These are phyloP conservation scores for Synchiropus splendidus DNA, from an alignment of 2,113 vertebrate genomes.

Conservation along the genomic window DNA sequence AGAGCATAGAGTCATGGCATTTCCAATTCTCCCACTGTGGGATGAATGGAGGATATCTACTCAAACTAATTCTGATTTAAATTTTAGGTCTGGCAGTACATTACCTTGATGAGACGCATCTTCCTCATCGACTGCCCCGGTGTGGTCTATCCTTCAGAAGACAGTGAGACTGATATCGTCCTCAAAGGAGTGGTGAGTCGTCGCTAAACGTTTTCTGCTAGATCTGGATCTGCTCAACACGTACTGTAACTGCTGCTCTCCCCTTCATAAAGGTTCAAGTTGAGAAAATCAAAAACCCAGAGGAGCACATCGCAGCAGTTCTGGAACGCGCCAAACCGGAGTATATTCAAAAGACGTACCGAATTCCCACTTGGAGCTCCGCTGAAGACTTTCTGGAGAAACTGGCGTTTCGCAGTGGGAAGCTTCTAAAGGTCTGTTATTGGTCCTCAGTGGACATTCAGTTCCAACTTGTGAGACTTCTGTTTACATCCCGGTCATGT, in stretches of 20 bases:
- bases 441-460: no score
- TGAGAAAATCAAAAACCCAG: slow-evolving; percentile 91
- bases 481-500: no score
- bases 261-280: slow-evolving; percentile 81
- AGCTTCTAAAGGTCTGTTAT: slow-evolving; percentile 86
- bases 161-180: slow-evolving; percentile 90
- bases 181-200: slow-evolving; percentile 91
- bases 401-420: slow-evolving; percentile 83
- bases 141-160: slow-evolving; percentile 93
- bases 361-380: slow-evolving; percentile 80
- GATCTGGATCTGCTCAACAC: no score
- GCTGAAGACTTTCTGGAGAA: slow-evolving; percentile 92
- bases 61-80: no score
- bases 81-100: slow-evolving; percentile 94
- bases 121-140: slow-evolving; percentile 96
- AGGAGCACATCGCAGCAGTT: slow-evolving; percentile 85
- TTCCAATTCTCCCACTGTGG: no score
- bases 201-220: no score
- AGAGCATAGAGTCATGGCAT: no score
- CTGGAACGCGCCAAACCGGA: slow-evolving; percentile 90
- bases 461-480: no score
- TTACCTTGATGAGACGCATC: slow-evolving; percentile 94
- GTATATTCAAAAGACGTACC: slow-evolving; percentile 91
- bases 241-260: not conserved
- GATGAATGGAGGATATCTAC: no score